These are phyloP conservation scores for Saccopteryx leptura DNA, from an alignment of 2,113 vertebrate genomes.

Conservation along the genomic window DNA sequence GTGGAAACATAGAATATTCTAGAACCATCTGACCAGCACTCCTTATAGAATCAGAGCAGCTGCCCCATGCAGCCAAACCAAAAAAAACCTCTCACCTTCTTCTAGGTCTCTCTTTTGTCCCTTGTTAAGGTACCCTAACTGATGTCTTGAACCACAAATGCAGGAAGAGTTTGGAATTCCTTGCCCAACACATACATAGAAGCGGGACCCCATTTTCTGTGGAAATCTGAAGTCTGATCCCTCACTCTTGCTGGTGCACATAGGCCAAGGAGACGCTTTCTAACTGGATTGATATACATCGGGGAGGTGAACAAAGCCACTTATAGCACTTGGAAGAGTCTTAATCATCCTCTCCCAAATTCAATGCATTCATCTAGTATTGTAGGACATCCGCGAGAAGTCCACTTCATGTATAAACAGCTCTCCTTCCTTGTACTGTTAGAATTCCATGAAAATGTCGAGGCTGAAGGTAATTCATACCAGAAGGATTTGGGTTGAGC, in stretches of 20 bases:
- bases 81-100: not conserved
- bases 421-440: not conserved
- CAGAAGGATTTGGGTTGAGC: not conserved
- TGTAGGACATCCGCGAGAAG: not conserved
- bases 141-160: not conserved
- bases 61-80: not conserved
- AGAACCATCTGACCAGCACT: not conserved
- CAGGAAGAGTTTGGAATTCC: not conserved
- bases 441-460: not conserved
- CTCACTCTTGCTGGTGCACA: rapidly evolving
- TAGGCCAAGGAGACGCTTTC: not conserved
- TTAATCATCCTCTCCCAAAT: not conserved
- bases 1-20: not conserved
- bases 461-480: not conserved
- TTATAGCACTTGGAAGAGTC: not conserved
- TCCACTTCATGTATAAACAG: not conserved
- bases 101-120: not conserved
- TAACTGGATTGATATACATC: not conserved
- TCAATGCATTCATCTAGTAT: no score
- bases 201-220: not conserved
- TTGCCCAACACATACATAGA: rapidly evolving
- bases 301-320: not conserved
- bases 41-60: not conserved
- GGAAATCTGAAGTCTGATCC: not conserved
- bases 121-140: not conserved